These are phyloP conservation scores for Clupea harengus DNA, from an alignment of 2,113 vertebrate genomes.

Conservation along the genomic window DNA sequence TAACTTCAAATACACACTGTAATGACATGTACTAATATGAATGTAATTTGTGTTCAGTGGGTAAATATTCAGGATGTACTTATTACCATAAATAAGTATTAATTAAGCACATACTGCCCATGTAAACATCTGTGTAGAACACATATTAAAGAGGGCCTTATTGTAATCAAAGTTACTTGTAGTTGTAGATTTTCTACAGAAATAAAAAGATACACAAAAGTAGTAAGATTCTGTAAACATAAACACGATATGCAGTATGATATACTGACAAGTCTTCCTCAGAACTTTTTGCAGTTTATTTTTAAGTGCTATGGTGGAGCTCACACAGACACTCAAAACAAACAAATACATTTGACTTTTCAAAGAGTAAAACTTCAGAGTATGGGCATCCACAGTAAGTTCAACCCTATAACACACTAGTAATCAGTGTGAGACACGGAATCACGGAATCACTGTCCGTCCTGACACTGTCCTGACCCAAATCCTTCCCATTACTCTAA, in stretches of 20 bases:
- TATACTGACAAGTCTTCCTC: too few species aligned
- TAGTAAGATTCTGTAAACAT: background rate
- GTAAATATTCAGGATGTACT: background rate
- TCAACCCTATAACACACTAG: background rate
- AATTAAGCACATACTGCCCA: background rate
- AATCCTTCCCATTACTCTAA: background rate
- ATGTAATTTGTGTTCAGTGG: background rate
- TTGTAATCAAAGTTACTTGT: background rate
- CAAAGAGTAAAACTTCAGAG: background rate
- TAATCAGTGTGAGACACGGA: background rate
- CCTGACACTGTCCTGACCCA: background rate
- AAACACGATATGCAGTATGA: too few species aligned
- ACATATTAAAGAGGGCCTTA: too few species aligned
- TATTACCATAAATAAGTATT: background rate
- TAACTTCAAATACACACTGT: background rate
- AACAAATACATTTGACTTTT: background rate
- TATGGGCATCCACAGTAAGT: background rate
- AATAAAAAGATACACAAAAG: background rate
- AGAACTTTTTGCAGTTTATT: too few species aligned
- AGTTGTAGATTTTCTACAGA: background rate
- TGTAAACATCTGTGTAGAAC: too few species aligned
- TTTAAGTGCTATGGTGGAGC: too few species aligned
- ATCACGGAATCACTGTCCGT: too few species aligned
- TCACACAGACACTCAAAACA: background rate
- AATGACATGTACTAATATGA: background rate